Percentiles rank a stretch among this genome's conserved stretches.
Conservation (phyloP, 64 coral and sea anemone species). For the Porites australiensis region DNA sequence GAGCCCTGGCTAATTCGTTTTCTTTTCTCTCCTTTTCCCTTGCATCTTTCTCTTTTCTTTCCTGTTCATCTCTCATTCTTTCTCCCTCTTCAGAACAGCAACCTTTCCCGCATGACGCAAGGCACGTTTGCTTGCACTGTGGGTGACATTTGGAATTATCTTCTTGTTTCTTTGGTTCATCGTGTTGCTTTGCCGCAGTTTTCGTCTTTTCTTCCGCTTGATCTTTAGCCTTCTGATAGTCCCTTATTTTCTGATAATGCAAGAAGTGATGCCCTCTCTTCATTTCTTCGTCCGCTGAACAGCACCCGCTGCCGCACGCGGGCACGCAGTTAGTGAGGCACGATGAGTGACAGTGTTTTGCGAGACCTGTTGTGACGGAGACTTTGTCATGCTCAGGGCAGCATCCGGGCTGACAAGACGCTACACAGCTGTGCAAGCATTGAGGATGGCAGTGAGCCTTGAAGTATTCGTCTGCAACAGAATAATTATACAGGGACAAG, state of each 20-base stretch:
- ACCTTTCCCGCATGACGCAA: constrained; percentile 36
- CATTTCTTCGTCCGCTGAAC: constrained; percentile 74
- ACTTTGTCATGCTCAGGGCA: constrained; percentile 83
- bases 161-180: background rate
- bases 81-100: constrained; percentile 29
- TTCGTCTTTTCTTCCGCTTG: constrained; percentile 19
- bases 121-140: constrained; percentile 29
- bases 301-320: constrained; percentile 88
- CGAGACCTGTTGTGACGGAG: constrained; percentile 64
- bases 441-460: constrained; percentile 81
- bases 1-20: constrained; percentile 16
- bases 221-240: constrained; percentile 63
- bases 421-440: constrained; percentile 72
- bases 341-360: constrained; percentile 73
- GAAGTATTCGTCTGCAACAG: constrained; percentile 76
- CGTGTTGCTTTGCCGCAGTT: background rate
- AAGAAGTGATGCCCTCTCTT: constrained; percentile 80
- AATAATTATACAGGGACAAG: background rate
- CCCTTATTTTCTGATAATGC: constrained; percentile 74
- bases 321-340: constrained; percentile 56
- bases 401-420: constrained; percentile 74
- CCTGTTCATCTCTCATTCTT: constrained; percentile 12
- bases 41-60: constrained; percentile 26
- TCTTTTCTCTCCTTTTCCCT: constrained; percentile 16
- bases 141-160: constrained; percentile 27